Evolutionary conservation across 2,797 vertebrate genomes (phyloP), one percentile per base, ranked within the genome.

Genomic region (Oreortyx pictus): DNA sequence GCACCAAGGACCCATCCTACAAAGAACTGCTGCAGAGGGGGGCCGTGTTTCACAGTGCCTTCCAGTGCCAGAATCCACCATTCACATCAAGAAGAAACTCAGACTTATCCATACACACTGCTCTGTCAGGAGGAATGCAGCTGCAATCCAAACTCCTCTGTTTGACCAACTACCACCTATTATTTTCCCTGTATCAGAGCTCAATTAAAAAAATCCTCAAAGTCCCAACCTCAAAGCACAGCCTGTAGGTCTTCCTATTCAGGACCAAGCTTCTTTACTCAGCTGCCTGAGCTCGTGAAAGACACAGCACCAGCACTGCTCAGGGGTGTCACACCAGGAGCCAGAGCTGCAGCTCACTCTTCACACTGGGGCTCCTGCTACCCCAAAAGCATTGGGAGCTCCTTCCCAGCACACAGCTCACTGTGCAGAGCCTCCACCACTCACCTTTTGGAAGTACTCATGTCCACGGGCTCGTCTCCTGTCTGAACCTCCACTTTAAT

Each of bases 391-490:
- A 17, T 20, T 23, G 31, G 33, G 33, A 71, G 39, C 72, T 37
- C 14, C 29, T 33, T 33, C 67, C 43, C 4, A 5, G 56, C 5
- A 23, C 37, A 11, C 12, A 0, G 23, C 23, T 46, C 19, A 2
- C 29, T 3, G 23, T 4, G 56, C 61, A 2, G 6, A 14, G 6
- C 12, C 59, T 66, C 14, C 3, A 0, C 1, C 11, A 85, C 98
- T 98, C 96, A 99, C 99, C 98, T 99, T 97, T 99, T 99, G 4
- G 98, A 98, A 31, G 99, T 99, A 86, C 99, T 99, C 99, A 99
- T 99, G 89, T 99, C 99, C 77, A 99, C 98, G 0, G 99, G 99
- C 82, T 99, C 98, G 0, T 99, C 99, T 16, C 98, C 97, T 0
- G 98, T 98, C 93, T 98, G 98, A 65, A 99, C 98, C 96, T 99